A percentile compares a stretch with the other conserved stretches of the same genome.
These are phyloP conservation scores for Microcebus ravelobensis DNA, from an alignment of 2,113 vertebrate genomes.

Conservation along the genomic window DNA sequence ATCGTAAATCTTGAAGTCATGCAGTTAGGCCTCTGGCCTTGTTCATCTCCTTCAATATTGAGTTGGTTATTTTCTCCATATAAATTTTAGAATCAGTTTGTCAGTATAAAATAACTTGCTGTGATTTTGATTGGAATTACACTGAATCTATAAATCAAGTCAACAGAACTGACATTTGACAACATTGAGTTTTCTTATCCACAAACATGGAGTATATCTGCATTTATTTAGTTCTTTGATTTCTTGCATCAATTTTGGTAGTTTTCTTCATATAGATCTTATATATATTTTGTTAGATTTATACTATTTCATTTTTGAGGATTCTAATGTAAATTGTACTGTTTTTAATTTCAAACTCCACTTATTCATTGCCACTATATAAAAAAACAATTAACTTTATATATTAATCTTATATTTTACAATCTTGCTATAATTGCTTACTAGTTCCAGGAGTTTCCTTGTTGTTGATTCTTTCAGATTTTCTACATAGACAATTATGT, in stretches of 20 bases:
- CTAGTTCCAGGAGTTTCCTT: not conserved
- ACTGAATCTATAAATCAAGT: not conserved
- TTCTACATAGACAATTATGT: not conserved
- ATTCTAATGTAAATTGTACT: not conserved
- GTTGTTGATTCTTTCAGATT: not conserved
- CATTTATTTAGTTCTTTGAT: not conserved
- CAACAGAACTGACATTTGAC: not conserved
- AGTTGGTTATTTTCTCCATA: not conserved
- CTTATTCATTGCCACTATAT: not conserved
- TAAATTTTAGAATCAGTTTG: not conserved
- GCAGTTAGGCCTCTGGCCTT: not conserved
- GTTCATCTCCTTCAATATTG: not conserved
- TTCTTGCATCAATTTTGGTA: not conserved
- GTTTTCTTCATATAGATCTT: not conserved
- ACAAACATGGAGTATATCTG: not conserved
- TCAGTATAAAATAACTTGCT: not conserved
- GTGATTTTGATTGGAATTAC: not conserved
- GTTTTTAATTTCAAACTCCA: not conserved
- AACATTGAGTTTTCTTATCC: not conserved
- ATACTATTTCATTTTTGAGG: not conserved
- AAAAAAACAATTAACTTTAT: not conserved
- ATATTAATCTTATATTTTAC: not conserved
- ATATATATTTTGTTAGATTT: not conserved
- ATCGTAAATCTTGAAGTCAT: not conserved
- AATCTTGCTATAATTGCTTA: not conserved